Percentiles rank a stretch among this genome's conserved stretches.
Evolutionary conservation across 2,113 vertebrate species (phyloP).

Genomic region (Nibea coibor): DNA sequence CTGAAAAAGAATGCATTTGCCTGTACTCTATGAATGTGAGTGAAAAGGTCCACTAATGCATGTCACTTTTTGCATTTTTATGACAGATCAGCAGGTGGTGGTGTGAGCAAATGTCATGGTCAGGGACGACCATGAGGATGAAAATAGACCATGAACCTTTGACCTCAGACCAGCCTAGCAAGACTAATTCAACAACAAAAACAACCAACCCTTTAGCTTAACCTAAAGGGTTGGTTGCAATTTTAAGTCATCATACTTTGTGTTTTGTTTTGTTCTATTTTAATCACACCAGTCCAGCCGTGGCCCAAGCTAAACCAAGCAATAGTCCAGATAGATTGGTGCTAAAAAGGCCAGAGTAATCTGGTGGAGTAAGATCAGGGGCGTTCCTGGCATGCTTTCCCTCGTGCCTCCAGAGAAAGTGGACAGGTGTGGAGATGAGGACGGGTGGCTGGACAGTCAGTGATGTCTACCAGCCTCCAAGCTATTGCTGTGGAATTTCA

Average conservation of each 20-base stretch:
- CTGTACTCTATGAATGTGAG: not conserved
- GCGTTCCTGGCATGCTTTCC: constrained; percentile 27
- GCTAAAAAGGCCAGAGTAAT: not conserved
- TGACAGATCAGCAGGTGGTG: constrained; percentile 1
- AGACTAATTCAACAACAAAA: not conserved
- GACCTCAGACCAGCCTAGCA: constrained; percentile 6
- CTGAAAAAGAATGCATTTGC: not conserved
- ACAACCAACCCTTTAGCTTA: not conserved
- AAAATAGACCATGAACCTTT: constrained; percentile 7
- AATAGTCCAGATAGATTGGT: not conserved
- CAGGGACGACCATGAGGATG: not conserved
- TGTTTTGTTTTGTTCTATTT: not conserved
- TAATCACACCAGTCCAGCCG: not conserved
- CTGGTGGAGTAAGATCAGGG: not conserved
- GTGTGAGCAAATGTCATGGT: constrained; percentile 22
- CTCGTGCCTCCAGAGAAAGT: constrained; percentile 50
- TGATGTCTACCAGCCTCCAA: constrained; percentile 50
- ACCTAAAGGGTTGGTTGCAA: too few relatives aligned
- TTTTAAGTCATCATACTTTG: not conserved
- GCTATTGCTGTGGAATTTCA: constrained; percentile 70
- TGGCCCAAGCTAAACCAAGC: not conserved
- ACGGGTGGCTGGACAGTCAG: constrained; percentile 16
- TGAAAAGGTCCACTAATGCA: not conserved
- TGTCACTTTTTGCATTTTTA: not conserved
- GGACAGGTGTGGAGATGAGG: constrained; percentile 66